Evolutionary conservation across 2,113 vertebrate genomes (phyloP).

Genomic region (Odontesthes bonariensis): DNA sequence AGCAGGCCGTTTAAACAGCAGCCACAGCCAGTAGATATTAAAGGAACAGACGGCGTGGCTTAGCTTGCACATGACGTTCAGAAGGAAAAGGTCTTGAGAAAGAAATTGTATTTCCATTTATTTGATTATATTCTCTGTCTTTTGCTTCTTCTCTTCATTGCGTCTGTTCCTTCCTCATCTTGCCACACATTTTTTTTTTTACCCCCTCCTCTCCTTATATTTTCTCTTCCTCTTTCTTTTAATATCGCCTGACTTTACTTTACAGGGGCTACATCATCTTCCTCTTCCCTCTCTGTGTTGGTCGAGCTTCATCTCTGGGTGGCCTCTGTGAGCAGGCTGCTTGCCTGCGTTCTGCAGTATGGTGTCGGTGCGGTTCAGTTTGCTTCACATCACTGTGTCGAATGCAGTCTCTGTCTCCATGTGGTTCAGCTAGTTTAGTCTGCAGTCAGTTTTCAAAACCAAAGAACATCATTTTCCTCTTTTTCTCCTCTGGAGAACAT

Average conservation of each 20-base stretch:
- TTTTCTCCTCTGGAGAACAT: background rate
- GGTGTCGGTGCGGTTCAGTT: constrained; percentile 1
- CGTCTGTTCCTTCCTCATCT: background rate
- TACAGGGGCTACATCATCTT: background rate
- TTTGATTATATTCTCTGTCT: background rate
- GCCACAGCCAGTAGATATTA: background rate
- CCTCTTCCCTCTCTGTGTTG: background rate
- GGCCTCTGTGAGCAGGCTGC: constrained; percentile 24
- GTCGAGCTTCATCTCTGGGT: constrained; percentile 34
- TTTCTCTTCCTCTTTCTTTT: constrained; percentile 3
- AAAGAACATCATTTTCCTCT: background rate
- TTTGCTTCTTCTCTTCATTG: constrained; percentile 1
- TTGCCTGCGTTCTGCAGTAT: background rate
- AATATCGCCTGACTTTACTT: background rate
- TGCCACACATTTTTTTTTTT: background rate
- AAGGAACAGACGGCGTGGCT: no score
- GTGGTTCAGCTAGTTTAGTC: constrained; percentile 58
- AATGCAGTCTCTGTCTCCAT: constrained; percentile 29
- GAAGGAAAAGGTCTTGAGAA: no score
- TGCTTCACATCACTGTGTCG: constrained; percentile 25
- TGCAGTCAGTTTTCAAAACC: constrained; percentile 25
- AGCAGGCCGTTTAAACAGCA: constrained; percentile 11
- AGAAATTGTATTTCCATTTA: no score
- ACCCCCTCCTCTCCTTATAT: background rate
- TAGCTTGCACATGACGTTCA: no score